Evolutionary conservation across 92 coral and sea anemone species (phyloP).

Genomic region (Siderastrea radians): DNA sequence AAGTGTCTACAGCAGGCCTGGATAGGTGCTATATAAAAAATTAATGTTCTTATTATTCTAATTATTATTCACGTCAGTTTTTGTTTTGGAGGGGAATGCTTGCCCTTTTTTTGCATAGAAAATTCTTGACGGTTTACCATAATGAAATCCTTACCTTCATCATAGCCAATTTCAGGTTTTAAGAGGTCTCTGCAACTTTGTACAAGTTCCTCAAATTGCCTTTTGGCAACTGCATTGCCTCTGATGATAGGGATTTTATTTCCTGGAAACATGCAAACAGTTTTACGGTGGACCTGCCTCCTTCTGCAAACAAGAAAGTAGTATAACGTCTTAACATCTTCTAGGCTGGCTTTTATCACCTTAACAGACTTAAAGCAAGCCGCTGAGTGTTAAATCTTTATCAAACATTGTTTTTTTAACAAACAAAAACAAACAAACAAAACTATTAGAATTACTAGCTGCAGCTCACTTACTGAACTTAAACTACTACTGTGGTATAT

Average conservation of each 20-base stretch:
- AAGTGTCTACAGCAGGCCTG: too few species aligned
- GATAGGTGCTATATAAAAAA: too few species aligned
- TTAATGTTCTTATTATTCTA: too few species aligned
- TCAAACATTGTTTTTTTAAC: not conserved
- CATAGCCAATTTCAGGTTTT: conserved; percentile 68
- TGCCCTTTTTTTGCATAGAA: not conserved
- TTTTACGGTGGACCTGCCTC: conserved; percentile 51
- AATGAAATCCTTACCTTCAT: conserved; percentile 56
- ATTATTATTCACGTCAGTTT: too few species aligned
- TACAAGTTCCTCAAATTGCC: conserved; percentile 38
- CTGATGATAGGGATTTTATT: conserved; percentile 64
- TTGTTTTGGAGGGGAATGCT: too few species aligned
- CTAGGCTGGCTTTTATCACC: conserved; percentile 17
- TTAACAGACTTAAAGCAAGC: not conserved
- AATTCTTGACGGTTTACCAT: not conserved
- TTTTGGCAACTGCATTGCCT: conserved; percentile 46
- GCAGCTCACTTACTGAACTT: not conserved
- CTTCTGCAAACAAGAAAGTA: conserved; percentile 35
- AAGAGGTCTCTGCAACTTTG: conserved; percentile 32
- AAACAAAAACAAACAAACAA: not conserved
- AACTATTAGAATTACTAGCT: not conserved
- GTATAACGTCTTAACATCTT: not conserved
- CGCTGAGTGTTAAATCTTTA: not conserved
- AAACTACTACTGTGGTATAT: not conserved
- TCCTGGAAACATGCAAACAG: conserved; percentile 54